Evolutionary conservation across 1,140 invertebrate genomes (phyloP).

Genomic region (Magallana angulata): DNA sequence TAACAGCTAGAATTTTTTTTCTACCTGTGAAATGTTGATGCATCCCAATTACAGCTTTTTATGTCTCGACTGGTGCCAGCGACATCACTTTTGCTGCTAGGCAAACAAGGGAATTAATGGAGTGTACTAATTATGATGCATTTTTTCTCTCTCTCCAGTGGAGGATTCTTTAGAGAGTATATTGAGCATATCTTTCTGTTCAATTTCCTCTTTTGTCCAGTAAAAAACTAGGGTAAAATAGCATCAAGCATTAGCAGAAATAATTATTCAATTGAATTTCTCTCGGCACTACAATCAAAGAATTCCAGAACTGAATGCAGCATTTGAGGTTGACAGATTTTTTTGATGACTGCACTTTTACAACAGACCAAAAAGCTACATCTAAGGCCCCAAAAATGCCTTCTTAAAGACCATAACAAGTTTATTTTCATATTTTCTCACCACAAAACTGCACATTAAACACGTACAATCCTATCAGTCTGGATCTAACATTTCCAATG

Average conservation of each 20-base stretch:
- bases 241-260: not conserved
- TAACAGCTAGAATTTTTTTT: not conserved
- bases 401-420: too few species aligned
- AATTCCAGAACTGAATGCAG: not conserved
- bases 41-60: conserved; percentile 5
- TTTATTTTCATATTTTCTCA: too few species aligned
- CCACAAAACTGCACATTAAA: too few species aligned
- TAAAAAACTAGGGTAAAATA: not conserved
- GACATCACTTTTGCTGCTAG: conserved; percentile 18
- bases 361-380: not conserved
- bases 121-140: not conserved
- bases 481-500: not conserved
- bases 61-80: conserved; percentile 6
- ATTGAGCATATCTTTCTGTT: conserved; percentile 25
- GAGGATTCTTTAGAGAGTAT: conserved; percentile 16
- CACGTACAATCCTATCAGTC: not conserved
- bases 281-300: not conserved
- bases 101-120: conserved; percentile 29
- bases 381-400: too few species aligned
- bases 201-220: conserved; percentile 11
- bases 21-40: not conserved
- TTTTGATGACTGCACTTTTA: conserved; percentile 23
- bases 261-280: conserved; percentile 17
- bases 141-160: not conserved
- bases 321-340: not conserved